A percentile compares a stretch with the other conserved stretches of the same genome.
phyloP scores from a whole-genome alignment of 35 echinoderm and acorn worm species.

The Lytechinus variegatus region DNA sequence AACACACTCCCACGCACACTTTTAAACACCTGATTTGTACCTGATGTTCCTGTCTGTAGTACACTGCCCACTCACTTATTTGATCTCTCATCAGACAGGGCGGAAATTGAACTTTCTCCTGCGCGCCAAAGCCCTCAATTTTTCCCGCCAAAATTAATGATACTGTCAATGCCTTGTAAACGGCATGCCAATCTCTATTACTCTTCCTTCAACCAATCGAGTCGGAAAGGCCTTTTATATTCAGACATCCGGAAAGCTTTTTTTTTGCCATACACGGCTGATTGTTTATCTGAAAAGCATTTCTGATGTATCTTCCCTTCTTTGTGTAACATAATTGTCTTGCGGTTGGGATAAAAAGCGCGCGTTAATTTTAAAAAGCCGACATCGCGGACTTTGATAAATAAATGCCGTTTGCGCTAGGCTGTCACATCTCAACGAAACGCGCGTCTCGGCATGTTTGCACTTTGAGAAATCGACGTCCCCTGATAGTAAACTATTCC shows the following conservation, averaged over 20 bases:
- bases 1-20: too few relatives aligned
- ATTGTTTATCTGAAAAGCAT: conserved; percentile 5
- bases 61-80: background rate
- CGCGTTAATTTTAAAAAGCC: background rate
- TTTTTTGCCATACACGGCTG: background rate
- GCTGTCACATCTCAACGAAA: background rate
- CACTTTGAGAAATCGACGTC: background rate
- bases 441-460: background rate
- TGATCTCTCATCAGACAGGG: background rate
- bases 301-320: background rate
- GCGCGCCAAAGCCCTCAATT: background rate
- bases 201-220: background rate
- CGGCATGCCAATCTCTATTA: background rate
- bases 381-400: background rate
- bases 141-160: conserved; percentile 1
- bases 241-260: background rate
- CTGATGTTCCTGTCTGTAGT: background rate
- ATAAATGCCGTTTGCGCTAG: background rate
- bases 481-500: background rate
- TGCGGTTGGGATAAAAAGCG: background rate
- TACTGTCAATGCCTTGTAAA: background rate
- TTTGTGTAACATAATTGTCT: background rate
- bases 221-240: background rate
- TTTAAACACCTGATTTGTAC: too few relatives aligned
- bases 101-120: background rate